phyloP scores from a whole-genome alignment of 2,888 invertebrate genomes.

The Drosophila hawaiiensis region DNA sequence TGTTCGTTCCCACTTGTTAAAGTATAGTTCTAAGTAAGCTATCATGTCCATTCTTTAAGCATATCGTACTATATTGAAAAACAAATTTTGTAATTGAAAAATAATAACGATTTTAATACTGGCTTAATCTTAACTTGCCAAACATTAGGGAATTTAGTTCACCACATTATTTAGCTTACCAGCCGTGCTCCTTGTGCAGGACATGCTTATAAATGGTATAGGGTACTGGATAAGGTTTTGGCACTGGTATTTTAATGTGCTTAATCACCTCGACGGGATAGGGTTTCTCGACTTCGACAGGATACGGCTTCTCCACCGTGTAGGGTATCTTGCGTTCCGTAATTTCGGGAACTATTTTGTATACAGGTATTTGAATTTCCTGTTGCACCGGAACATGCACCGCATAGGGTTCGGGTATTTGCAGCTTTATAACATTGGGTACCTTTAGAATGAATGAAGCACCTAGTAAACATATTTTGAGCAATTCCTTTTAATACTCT shows the following conservation, averaged over 20 bases:
- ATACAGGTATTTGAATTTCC: constrained; percentile 90
- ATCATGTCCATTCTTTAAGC: neutral
- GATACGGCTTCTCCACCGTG: constrained; percentile 89
- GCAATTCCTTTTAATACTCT: neutral
- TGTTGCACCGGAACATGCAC: constrained; percentile 90
- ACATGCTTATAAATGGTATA: constrained; percentile 91
- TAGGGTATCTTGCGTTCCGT: constrained; percentile 91
- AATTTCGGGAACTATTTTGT: constrained; percentile 90
- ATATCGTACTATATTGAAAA: neutral
- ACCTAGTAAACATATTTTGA: neutral
- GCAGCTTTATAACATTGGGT: constrained; percentile 88
- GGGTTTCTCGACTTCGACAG: constrained; percentile 90
- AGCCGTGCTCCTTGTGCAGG: constrained; percentile 86
- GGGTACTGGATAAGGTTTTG: constrained; percentile 91
- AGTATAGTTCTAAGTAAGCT: neutral
- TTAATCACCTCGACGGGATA: constrained; percentile 92
- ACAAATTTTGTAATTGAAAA: neutral
- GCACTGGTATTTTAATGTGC: constrained; percentile 89
- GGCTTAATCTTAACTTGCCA: constrained; percentile 9
- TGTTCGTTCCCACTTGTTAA: no score
- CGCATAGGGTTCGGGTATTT: constrained; percentile 91
- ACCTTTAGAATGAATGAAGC: constrained; percentile 81
- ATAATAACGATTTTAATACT: constrained; percentile 49
- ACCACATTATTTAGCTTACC: constrained; percentile 54
- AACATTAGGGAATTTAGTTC: neutral